Evolutionary conservation across 2,888 invertebrate genomes (phyloP).

Genomic region (Epinotia ramella): DNA sequence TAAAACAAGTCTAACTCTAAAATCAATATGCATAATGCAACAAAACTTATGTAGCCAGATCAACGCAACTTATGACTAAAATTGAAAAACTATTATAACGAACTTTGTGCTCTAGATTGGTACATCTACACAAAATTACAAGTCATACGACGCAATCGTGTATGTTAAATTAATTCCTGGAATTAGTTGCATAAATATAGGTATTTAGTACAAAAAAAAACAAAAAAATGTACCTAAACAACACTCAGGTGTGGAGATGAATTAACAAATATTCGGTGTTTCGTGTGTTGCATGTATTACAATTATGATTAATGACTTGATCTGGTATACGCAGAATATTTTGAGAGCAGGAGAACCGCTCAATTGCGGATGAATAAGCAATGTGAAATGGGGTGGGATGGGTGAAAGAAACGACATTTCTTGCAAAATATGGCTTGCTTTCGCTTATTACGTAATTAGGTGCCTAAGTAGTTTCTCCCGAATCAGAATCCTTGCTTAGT

Average conservation of each 20-base stretch:
- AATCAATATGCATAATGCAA: constrained; percentile 43
- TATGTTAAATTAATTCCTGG: not conserved
- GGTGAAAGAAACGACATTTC: not conserved
- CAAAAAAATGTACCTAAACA: not conserved
- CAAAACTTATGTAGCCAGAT: constrained; percentile 26
- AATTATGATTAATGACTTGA: not conserved
- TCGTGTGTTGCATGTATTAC: not conserved
- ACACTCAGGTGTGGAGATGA: not conserved
- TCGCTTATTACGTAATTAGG: not conserved
- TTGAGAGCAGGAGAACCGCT: not conserved
- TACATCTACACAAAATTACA: constrained; percentile 18
- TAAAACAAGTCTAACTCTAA: constrained; percentile 48
- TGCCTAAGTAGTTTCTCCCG: not conserved
- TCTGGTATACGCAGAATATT: too few relatives aligned
- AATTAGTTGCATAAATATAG: not conserved
- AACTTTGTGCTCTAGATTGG: constrained; percentile 38
- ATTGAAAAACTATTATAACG: constrained; percentile 35
- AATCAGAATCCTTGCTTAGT: not conserved
- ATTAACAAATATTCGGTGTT: not conserved
- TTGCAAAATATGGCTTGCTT: not conserved
- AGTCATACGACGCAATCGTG: constrained; percentile 1
- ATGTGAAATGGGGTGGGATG: not conserved
- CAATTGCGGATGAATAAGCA: not conserved
- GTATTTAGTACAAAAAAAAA: not conserved
- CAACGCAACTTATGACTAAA: constrained; percentile 33